Percentiles rank a stretch among this genome's conserved stretches.
These are phyloP conservation scores for Pholis gunnellus DNA, from an alignment of 2,113 vertebrate genomes.

Conservation along the genomic window DNA sequence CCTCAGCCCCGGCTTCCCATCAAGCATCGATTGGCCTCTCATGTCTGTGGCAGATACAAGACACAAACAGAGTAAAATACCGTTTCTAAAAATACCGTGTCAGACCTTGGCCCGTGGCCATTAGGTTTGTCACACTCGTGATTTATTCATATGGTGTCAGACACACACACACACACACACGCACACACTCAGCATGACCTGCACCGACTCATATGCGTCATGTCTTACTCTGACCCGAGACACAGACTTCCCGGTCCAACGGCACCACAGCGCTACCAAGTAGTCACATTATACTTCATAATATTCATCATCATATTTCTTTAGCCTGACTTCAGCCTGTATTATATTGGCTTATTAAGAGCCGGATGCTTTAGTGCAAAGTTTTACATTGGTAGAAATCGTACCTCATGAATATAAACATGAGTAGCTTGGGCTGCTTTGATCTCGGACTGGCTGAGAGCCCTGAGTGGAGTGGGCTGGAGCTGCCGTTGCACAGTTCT, in stretches of 20 bases:
- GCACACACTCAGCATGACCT: conserved; percentile 33
- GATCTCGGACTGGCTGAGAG: conserved; percentile 66
- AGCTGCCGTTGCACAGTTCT: conserved; percentile 50
- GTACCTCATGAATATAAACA: conserved; percentile 75
- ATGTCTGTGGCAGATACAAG: conserved; percentile 29
- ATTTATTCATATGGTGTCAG: conserved; percentile 67
- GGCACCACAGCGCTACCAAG: neutral
- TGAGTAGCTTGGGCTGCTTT: conserved; percentile 70
- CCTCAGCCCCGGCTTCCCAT: conserved; percentile 45
- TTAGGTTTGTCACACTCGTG: conserved; percentile 58
- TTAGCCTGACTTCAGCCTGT: conserved; percentile 20
- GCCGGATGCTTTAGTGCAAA: conserved; percentile 59
- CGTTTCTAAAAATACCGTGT: conserved; percentile 55
- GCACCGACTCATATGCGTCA: conserved; percentile 26
- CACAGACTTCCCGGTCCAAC: conserved; percentile 1
- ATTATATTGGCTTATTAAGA: conserved; percentile 50
- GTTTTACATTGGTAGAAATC: conserved; percentile 49
- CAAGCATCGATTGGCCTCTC: conserved; percentile 57
- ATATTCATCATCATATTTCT: conserved; percentile 21
- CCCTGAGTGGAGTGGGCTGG: conserved; percentile 67
- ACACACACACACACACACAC: conserved; percentile 14
- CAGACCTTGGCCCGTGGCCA: conserved; percentile 56
- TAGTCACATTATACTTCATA: conserved; percentile 10
- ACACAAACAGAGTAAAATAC: conserved; percentile 44
- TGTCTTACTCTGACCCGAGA: conserved; percentile 23